These are phyloP conservation scores for Oceanites oceanicus DNA, from an alignment of 2,113 vertebrate genomes.

Conservation along the genomic window DNA sequence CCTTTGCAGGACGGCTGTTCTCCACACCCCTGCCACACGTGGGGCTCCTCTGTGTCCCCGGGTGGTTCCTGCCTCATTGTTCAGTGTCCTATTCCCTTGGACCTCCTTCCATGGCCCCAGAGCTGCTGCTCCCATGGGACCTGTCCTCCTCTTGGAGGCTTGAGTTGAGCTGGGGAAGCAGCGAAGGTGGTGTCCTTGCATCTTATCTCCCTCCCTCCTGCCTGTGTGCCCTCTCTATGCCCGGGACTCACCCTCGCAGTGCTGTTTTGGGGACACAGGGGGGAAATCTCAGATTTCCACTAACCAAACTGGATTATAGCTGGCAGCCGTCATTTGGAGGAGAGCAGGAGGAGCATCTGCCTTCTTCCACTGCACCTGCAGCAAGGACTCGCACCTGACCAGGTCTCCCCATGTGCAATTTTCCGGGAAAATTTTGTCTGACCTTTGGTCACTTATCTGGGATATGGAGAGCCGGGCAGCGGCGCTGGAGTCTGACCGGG, in stretches of 20 bases:
- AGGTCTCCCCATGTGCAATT: background rate
- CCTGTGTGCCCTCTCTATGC: fast-evolving
- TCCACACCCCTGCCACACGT: fast-evolving
- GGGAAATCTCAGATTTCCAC: background rate
- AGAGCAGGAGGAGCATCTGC: background rate
- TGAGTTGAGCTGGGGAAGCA: background rate
- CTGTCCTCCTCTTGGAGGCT: background rate
- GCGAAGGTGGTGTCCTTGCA: background rate
- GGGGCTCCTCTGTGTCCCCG: background rate
- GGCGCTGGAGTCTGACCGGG: background rate
- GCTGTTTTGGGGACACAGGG: background rate
- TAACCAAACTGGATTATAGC: background rate
- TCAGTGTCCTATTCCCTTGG: background rate
- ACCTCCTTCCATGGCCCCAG: background rate
- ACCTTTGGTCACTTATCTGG: slow-evolving; percentile 36
- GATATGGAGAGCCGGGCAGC: background rate
- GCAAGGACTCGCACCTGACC: background rate
- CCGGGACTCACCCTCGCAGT: fast-evolving
- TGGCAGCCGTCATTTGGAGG: background rate
- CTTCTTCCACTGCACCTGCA: fast-evolving
- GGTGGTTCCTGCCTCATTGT: background rate
- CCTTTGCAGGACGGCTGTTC: background rate
- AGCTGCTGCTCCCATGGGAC: background rate
- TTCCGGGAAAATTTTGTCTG: slow-evolving; percentile 3
- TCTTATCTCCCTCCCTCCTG: background rate